phyloP scores from a whole-genome alignment of 1,140 invertebrate species.

The Prorops nasuta region DNA sequence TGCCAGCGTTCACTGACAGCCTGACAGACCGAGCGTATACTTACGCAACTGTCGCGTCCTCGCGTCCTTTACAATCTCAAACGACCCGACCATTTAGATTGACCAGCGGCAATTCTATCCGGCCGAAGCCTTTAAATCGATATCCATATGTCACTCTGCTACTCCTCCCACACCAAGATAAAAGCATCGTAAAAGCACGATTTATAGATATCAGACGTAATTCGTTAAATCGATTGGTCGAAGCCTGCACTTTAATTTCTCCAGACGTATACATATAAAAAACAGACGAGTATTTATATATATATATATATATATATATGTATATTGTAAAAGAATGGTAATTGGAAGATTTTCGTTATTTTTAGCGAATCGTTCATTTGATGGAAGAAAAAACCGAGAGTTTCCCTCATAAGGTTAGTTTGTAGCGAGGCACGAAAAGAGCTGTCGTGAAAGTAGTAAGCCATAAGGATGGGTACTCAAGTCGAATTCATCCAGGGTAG shows the following conservation, averaged over 20 bases:
- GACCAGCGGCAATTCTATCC: not conserved
- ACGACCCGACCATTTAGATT: slow-evolving; percentile 19
- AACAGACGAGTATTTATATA: no score
- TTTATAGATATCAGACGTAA: not conserved
- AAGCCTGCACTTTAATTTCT: no score
- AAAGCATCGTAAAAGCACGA: not conserved
- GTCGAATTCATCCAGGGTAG: slow-evolving; percentile 5
- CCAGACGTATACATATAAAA: not conserved
- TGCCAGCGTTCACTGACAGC: slow-evolving; percentile 26
- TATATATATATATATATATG: no score
- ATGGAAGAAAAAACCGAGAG: no score
- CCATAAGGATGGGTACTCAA: not conserved
- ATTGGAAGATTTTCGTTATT: no score
- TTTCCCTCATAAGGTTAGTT: no score
- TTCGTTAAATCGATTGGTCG: not conserved
- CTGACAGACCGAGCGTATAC: slow-evolving; percentile 28
- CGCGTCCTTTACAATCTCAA: slow-evolving; percentile 7
- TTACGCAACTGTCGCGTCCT: slow-evolving; percentile 33
- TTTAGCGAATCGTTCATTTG: no score
- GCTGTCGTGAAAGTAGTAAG: not conserved
- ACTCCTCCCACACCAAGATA: not conserved
- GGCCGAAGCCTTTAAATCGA: not conserved
- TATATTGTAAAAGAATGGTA: no score
- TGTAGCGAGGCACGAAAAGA: not conserved
- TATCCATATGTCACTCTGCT: not conserved